Percentiles rank a stretch among this genome's conserved stretches.
Evolutionary conservation across 2,888 invertebrate species (phyloP).

Genomic region (Tenthredo notha): DNA sequence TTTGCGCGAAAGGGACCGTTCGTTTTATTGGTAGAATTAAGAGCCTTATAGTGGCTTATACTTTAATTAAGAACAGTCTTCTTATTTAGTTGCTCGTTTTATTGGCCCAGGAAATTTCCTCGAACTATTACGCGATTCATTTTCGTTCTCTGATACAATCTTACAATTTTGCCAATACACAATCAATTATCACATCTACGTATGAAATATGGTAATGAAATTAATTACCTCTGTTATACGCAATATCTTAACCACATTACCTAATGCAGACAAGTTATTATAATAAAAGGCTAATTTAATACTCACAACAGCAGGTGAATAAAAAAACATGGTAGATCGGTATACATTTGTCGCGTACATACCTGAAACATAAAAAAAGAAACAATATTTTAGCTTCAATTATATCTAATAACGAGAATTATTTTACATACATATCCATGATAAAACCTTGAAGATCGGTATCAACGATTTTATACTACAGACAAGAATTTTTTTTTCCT

Average conservation of each 20-base stretch:
- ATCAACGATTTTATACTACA: slow-evolving; percentile 27
- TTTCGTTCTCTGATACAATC: not conserved
- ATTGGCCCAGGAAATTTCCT: slow-evolving; percentile 35
- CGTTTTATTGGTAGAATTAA: slow-evolving; percentile 73
- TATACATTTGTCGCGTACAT: not conserved
- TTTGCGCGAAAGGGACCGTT: slow-evolving; percentile 62
- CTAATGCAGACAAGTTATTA: not conserved
- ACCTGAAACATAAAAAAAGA: slow-evolving; percentile 30
- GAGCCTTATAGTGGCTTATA: slow-evolving; percentile 65
- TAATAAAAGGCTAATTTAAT: not conserved
- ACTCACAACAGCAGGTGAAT: not conserved
- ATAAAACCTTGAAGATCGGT: slow-evolving; percentile 3
- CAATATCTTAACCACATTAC: not conserved
- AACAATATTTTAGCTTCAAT: not conserved
- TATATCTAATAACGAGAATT: not conserved
- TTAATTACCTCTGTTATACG: not conserved
- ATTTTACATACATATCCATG: not conserved
- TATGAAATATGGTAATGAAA: not conserved
- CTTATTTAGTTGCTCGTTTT: slow-evolving; percentile 58
- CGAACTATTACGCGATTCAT: not conserved
- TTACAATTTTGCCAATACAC: slow-evolving; percentile 2
- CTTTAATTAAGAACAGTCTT: slow-evolving; percentile 67
- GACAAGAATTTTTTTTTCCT: not conserved
- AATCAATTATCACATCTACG: not conserved
- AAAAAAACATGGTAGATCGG: not conserved